A percentile compares a stretch with the other conserved stretches of the same genome.
These are phyloP conservation scores for Leptodactylus fuscus DNA, from an alignment of 2,113 vertebrate genomes.

Conservation along the genomic window DNA sequence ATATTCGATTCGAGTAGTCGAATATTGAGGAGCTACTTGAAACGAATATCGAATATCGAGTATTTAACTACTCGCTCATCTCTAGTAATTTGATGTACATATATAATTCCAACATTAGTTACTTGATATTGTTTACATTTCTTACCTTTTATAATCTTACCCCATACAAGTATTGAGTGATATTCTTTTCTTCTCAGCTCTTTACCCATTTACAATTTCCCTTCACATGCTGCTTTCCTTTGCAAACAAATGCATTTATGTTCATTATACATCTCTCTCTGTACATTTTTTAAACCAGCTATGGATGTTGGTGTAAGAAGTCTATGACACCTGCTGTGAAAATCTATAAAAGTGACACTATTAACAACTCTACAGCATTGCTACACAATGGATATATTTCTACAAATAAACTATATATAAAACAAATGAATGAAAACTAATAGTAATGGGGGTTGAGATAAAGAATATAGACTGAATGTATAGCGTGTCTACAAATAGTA, in stretches of 20 bases:
- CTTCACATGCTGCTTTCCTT: background rate
- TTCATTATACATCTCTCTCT: background rate
- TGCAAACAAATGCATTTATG: background rate
- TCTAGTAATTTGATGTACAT: too few species aligned
- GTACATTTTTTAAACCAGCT: background rate
- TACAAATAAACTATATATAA: background rate
- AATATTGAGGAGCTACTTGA: too few species aligned
- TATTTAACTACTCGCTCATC: too few species aligned
- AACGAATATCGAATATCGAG: too few species aligned
- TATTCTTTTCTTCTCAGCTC: background rate
- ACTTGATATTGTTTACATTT: background rate
- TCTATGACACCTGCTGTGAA: slow-evolving; percentile 6
- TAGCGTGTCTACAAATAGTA: background rate
- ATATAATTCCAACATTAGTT: too few species aligned
- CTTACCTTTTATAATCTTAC: background rate
- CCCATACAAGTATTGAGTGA: background rate
- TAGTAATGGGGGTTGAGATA: background rate
- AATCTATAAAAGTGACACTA: background rate
- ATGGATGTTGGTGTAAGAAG: background rate
- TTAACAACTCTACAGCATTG: background rate
- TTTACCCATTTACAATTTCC: background rate
- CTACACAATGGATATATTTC: background rate
- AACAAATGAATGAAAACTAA: background rate
- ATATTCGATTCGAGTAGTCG: too few species aligned
- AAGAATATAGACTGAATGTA: background rate